Conservation (phyloP, 2,888 invertebrate genomes). For the Rhimphoctona megacephalus region DNA sequence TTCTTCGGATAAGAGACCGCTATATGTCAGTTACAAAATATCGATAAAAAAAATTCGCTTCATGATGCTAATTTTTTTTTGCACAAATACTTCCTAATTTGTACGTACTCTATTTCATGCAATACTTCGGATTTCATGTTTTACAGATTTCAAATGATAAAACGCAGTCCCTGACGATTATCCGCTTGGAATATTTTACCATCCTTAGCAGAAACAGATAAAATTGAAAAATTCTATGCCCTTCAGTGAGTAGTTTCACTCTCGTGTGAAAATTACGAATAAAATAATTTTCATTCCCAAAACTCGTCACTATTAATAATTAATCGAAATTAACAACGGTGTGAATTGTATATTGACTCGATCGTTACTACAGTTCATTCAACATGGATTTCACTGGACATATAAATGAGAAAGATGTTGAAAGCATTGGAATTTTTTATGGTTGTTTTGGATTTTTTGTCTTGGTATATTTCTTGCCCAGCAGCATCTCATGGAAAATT, state of each 20-base stretch:
- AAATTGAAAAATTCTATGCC: neutral
- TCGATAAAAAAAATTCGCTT: constrained; percentile 23
- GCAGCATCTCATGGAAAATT: too few species aligned
- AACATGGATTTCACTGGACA: too few species aligned
- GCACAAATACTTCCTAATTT: neutral
- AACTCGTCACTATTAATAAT: too few species aligned
- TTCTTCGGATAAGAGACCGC: constrained; percentile 50
- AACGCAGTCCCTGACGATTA: neutral
- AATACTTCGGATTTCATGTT: neutral
- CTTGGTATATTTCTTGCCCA: too few species aligned
- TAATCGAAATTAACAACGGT: neutral
- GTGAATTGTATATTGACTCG: neutral
- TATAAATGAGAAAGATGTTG: too few species aligned
- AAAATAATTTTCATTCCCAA: neutral
- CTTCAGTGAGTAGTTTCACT: neutral
- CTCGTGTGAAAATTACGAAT: neutral
- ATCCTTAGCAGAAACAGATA: neutral
- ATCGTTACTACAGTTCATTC: neutral
- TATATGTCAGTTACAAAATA: constrained; percentile 8
- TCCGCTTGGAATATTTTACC: neutral
- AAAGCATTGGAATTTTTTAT: neutral
- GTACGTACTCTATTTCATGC: too few species aligned
- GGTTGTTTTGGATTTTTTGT: too few species aligned
- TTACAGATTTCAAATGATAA: neutral
- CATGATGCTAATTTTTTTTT: neutral